Evolutionary conservation across 2,888 invertebrate genomes (phyloP).

Genomic region (Rhimphoctona megacephalus): DNA sequence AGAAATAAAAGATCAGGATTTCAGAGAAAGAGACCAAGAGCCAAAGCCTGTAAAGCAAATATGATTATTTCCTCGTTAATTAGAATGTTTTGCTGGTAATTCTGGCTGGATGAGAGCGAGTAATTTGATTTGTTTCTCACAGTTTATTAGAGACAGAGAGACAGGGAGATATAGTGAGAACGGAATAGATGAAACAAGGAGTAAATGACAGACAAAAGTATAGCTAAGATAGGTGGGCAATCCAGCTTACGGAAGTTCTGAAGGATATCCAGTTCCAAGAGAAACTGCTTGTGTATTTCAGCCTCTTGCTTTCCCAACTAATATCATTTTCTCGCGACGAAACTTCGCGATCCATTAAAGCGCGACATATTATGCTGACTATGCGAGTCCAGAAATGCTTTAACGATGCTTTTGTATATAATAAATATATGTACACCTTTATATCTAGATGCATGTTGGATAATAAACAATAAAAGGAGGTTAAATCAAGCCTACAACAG

Average conservation of each 20-base stretch:
- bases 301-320: slow-evolving; percentile 55
- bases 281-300: slow-evolving; percentile 61
- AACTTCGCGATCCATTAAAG: slow-evolving; percentile 25
- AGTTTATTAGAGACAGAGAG: slow-evolving; percentile 50
- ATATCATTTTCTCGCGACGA: slow-evolving; percentile 61
- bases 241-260: slow-evolving; percentile 19
- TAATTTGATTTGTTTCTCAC: slow-evolving; percentile 67
- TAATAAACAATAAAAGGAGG: slow-evolving; percentile 14
- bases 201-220: background rate
- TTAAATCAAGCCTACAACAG: too few relatives aligned
- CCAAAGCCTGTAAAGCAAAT: slow-evolving; percentile 59
- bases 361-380: slow-evolving; percentile 39
- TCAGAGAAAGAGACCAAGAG: background rate
- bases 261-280: slow-evolving; percentile 65
- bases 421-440: background rate
- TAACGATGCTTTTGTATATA: background rate
- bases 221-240: background rate
- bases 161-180: slow-evolving; percentile 24
- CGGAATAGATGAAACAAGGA: slow-evolving; percentile 6
- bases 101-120: slow-evolving; percentile 55
- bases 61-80: slow-evolving; percentile 70
- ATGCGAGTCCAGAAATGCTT: slow-evolving; percentile 33
- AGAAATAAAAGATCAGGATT: background rate
- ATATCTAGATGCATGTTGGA: slow-evolving; percentile 14
- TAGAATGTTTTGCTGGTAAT: slow-evolving; percentile 71